Conservation (phyloP, 2,888 invertebrate genomes). For the Ptycholaimellus sp. region DNA sequence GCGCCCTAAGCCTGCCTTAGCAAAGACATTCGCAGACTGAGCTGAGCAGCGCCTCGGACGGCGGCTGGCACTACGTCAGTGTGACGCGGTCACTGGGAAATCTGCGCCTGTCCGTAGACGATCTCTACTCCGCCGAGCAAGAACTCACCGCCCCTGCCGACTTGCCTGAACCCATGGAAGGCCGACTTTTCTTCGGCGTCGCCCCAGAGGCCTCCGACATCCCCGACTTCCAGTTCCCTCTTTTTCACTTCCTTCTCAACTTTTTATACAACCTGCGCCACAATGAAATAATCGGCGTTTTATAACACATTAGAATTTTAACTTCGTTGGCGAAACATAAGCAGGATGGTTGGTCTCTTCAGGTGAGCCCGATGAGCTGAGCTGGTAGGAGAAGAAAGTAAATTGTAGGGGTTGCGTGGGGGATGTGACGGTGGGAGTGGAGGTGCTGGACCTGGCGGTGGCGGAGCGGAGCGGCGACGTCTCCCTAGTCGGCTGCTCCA, state of each 20-base stretch:
- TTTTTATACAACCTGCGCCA: no score
- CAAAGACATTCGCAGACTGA: conserved; percentile 13
- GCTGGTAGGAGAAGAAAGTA: no score
- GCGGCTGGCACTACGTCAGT: conserved; percentile 76
- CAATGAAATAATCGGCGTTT: no score
- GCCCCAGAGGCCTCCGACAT: conserved; percentile 40
- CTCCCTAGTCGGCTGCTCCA: conserved; percentile 18
- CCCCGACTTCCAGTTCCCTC: conserved; percentile 25
- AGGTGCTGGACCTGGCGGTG: conserved; percentile 23
- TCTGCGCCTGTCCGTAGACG: conserved; percentile 60
- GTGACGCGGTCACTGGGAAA: conserved; percentile 38
- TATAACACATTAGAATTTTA: no score
- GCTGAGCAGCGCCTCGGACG: conserved; percentile 37
- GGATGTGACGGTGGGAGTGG: conserved; percentile 64
- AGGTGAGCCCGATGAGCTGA: no score
- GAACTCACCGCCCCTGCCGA: conserved; percentile 7
- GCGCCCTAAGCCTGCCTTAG: no score
- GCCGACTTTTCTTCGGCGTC: conserved; percentile 64
- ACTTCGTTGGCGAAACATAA: no score
- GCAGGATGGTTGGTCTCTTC: no score
- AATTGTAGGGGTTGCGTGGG: conserved; percentile 69
- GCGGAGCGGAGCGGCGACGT: conserved; percentile 10
- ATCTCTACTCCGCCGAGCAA: conserved; percentile 35
- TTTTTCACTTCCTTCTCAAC: no score
- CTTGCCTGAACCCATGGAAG: conserved; percentile 27